Percentiles rank a stretch among this genome's conserved stretches.
Evolutionary conservation across 2,797 vertebrate species (phyloP).

Genomic region (Peromyscus attwateri): DNA sequence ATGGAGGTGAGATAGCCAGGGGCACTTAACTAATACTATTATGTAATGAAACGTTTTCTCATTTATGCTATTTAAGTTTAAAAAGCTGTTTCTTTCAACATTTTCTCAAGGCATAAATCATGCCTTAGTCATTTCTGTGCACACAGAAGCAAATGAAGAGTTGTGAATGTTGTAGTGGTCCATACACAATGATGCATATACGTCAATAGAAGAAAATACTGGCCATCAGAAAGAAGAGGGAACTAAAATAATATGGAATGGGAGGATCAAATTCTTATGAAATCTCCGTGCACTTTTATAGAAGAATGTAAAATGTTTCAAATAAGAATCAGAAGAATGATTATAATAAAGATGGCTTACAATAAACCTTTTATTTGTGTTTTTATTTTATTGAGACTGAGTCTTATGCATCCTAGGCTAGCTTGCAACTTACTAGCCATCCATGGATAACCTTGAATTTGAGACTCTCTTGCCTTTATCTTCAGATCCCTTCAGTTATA

Average conservation of each 20-base stretch:
- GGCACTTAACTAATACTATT: neutral
- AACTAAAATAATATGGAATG: neutral
- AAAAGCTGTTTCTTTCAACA: neutral
- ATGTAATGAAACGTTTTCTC: neutral
- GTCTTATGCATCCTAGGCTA: neutral
- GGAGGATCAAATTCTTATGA: neutral
- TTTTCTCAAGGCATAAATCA: neutral
- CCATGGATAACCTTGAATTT: neutral
- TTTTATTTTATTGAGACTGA: neutral
- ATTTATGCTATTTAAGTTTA: conserved; percentile 11
- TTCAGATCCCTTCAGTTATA: neutral
- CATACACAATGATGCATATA: no score
- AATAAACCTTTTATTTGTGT: neutral
- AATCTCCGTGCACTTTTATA: neutral
- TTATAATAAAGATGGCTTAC: neutral
- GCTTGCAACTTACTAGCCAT: neutral
- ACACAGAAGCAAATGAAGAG: neutral
- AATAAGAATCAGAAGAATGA: neutral
- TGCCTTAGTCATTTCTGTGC: neutral
- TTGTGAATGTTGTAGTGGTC: neutral
- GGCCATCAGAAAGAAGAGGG: neutral
- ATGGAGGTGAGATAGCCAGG: neutral
- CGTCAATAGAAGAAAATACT: neutral
- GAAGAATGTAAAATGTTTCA: neutral
- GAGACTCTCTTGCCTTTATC: neutral